Conservation (phyloP, 2,888 invertebrate genomes). For the Drosophila paucipuncta region DNA sequence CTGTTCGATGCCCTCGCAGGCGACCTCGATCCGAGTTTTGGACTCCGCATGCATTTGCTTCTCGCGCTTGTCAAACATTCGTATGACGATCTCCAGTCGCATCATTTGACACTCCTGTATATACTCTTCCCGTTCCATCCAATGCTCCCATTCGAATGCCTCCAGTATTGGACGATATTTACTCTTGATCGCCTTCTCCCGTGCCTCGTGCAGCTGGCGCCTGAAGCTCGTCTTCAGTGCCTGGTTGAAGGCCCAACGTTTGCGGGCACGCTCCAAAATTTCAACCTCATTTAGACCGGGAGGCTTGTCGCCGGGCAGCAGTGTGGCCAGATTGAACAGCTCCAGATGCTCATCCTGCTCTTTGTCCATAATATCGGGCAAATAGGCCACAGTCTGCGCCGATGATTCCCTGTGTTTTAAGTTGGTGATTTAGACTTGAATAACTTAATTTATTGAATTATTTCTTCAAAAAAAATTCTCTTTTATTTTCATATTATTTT, state of each 20-base stretch:
- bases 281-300: slow-evolving; percentile 85
- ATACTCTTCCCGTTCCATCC: slow-evolving; percentile 93
- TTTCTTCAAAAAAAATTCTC: not conserved
- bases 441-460: not conserved
- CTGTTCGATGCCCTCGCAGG: slow-evolving; percentile 85
- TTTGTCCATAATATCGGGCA: slow-evolving; percentile 74
- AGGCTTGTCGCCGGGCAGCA: slow-evolving; percentile 73
- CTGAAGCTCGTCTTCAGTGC: slow-evolving; percentile 86
- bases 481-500: not conserved
- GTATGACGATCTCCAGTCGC: slow-evolving; percentile 86
- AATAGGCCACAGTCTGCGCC: slow-evolving; percentile 83
- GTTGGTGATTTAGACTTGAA: not conserved
- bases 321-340: slow-evolving; percentile 77
- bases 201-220: slow-evolving; percentile 87
- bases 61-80: slow-evolving; percentile 88
- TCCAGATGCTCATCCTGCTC: slow-evolving; percentile 73
- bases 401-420: slow-evolving; percentile 81
- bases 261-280: slow-evolving; percentile 89
- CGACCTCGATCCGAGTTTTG: slow-evolving; percentile 86
- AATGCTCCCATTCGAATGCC: slow-evolving; percentile 93
- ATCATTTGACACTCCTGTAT: slow-evolving; percentile 90
- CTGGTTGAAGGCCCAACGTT: slow-evolving; percentile 88
- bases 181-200: slow-evolving; percentile 45
- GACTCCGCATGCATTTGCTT: slow-evolving; percentile 80
- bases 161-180: slow-evolving; percentile 89